A percentile compares a stretch with the other conserved stretches of the same genome.
Conservation (phyloP, 2,888 invertebrate species). For the Apoda limacodes region DNA sequence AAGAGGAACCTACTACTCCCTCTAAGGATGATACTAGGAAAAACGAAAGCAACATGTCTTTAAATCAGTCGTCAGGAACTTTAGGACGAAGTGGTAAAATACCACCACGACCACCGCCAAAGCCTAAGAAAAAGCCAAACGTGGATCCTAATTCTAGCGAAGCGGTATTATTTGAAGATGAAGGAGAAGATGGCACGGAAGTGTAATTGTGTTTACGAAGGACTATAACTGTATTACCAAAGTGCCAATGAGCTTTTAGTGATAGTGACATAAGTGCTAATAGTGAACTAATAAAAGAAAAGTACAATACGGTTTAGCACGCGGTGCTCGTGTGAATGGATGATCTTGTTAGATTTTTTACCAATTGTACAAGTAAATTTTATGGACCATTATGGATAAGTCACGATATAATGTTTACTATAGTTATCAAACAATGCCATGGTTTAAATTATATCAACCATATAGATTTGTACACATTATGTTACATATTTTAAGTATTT, state of each 20-base stretch:
- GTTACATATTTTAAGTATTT: conserved; percentile 57
- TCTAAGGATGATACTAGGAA: conserved; percentile 47
- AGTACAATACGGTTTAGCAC: conserved; percentile 36
- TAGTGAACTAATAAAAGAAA: conserved; percentile 34
- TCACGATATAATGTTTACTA: conserved; percentile 30
- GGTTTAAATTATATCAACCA: conserved; percentile 11
- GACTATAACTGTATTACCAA: conserved; percentile 36
- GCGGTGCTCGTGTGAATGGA: conserved; percentile 66
- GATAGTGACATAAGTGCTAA: conserved; percentile 26
- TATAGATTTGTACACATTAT: conserved; percentile 27
- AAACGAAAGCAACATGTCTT: conserved; percentile 39
- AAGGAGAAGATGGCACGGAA: conserved; percentile 88
- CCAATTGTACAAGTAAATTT: conserved; percentile 46
- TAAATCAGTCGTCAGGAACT: conserved; percentile 54
- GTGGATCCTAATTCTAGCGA: conserved; percentile 71
- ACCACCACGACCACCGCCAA: conserved; percentile 86
- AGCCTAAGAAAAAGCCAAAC: conserved; percentile 81
- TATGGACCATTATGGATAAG: conserved; percentile 54
- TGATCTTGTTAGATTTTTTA: conserved; percentile 66
- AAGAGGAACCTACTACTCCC: conserved; percentile 44
- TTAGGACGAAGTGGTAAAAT: conserved; percentile 73
- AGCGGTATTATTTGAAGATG: conserved; percentile 85
- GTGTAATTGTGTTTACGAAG: conserved; percentile 69
- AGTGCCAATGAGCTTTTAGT: conserved; percentile 64
- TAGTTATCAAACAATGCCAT: conserved; percentile 23